These are phyloP conservation scores for Anastrepha ludens DNA, from an alignment of 1,140 invertebrate species.

Conservation along the genomic window DNA sequence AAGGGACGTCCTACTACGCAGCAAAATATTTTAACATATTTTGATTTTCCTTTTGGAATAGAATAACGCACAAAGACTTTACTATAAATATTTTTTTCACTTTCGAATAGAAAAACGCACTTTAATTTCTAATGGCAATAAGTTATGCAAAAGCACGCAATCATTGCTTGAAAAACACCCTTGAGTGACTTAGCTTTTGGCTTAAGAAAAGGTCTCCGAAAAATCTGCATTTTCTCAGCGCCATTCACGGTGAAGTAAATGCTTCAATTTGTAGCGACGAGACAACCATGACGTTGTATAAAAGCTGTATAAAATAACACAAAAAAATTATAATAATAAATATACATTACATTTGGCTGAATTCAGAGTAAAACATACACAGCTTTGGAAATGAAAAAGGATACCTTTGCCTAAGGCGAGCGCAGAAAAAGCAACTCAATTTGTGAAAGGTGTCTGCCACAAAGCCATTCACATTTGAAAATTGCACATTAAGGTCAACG, in stretches of 20 bases:
- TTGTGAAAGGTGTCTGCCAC: slow-evolving; percentile 19
- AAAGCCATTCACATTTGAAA: neutral
- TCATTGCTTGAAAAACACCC: no score
- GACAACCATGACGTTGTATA: neutral
- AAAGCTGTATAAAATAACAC: neutral
- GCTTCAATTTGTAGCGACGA: neutral
- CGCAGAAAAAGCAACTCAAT: neutral
- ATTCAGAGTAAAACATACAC: neutral
- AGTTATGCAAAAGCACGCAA: no score
- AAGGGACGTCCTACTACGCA: no score
- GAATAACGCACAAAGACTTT: no score
- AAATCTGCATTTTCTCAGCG: neutral
- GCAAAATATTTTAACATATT: no score
- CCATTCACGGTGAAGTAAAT: neutral
- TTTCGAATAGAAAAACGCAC: no score
- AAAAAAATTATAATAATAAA: neutral
- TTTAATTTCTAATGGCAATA: no score
- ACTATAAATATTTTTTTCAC: no score
- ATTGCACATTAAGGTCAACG: slow-evolving; percentile 32
- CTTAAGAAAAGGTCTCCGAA: neutral
- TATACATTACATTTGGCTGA: neutral
- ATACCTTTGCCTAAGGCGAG: neutral
- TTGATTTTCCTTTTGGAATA: no score
- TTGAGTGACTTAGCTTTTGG: no score
- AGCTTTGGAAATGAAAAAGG: neutral